Evolutionary conservation across 2,113 vertebrate genomes (phyloP).

Genomic region (Oryzias woworae): DNA sequence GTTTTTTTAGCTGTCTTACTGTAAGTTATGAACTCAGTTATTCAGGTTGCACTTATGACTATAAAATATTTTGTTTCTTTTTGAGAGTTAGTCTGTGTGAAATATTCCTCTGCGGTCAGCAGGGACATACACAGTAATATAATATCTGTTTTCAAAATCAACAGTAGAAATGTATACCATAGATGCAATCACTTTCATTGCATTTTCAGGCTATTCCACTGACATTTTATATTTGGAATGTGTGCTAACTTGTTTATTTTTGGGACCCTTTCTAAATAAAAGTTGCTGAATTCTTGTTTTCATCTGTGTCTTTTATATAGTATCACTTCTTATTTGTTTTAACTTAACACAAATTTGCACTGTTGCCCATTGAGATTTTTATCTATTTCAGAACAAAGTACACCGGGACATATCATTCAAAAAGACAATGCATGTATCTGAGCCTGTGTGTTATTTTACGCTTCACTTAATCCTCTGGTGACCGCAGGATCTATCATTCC

Average conservation of each 20-base stretch:
- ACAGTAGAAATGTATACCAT: conserved; percentile 49
- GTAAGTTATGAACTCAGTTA: conserved; percentile 23
- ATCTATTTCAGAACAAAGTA: no score
- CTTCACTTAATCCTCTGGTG: no score
- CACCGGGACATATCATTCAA: no score
- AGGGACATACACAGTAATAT: conserved; percentile 45
- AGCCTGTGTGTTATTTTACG: no score
- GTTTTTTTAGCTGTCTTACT: conserved; percentile 13
- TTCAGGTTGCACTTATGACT: conserved; percentile 37
- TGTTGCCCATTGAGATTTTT: no score
- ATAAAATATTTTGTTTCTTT: conserved; percentile 14
- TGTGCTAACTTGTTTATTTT: conserved; percentile 83
- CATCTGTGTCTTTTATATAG: conserved; percentile 14
- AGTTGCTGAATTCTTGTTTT: conserved; percentile 74
- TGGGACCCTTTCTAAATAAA: conserved; percentile 84
- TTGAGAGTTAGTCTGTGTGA: conserved; percentile 22
- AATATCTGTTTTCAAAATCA: conserved; percentile 60
- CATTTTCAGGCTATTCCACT: conserved; percentile 71
- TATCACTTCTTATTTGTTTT: not conserved
- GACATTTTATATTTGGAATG: conserved; percentile 82
- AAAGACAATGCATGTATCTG: no score
- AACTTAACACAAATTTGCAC: no score
- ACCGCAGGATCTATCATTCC: no score
- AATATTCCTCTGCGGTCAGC: conserved; percentile 23
- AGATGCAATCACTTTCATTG: conserved; percentile 62